Base-by-base conservation (phyloP, 2,113 vertebrate genomes). In the Cololabis saira region DNA sequence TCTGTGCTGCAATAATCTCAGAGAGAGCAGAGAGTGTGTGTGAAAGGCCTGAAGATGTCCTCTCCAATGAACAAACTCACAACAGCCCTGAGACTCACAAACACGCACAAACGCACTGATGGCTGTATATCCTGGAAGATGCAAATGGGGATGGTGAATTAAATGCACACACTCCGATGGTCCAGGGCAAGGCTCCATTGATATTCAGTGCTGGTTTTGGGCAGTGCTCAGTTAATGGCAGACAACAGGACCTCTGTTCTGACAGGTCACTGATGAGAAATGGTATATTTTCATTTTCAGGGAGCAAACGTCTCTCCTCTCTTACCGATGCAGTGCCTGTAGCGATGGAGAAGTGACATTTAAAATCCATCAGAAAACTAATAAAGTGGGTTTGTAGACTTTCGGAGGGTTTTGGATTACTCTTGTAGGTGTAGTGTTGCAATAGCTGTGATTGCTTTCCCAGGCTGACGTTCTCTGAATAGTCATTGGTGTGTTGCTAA, bases 181-280 rank as follows among this genome's bases (percentile, higher is more conserved):
- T 87, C 80, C 87, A 80, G 82, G 81, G 77, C 6, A 78, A 80
- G 79, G 71, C 85, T 82, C 81, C 89, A 93, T 93, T 93, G 91
- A 93, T 91, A 93, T 92, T 90, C 91, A 82, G 88, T 10, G 67
- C 81, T 86, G 87, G 92, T 92, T n/a, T n/a, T 90, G 81, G 78
- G 76, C 82, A 79, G 87, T 60, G 86, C 88, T 92, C 80, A 48
- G 86, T 92, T 88, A 90, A 93, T 88, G 90, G 88, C 82, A 92
- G 81, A 93, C 93, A 93, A 93, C 91, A 91, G 86, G 84, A 89
- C 87, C 92, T 92, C 90, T 93, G 93, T 93, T 93, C 89, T 81
- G 81, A 90, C 81, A 87, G 84, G 82, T 92, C 82, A 75, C 63
- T 61, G 82, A 89, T 90, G 80, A 90, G 87, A 83, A 84, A 88